Percentiles rank a stretch among this genome's conserved stretches.
These are phyloP conservation scores for Oreocharis arfaki DNA, from an alignment of 2,113 vertebrate species.

Conservation along the genomic window DNA sequence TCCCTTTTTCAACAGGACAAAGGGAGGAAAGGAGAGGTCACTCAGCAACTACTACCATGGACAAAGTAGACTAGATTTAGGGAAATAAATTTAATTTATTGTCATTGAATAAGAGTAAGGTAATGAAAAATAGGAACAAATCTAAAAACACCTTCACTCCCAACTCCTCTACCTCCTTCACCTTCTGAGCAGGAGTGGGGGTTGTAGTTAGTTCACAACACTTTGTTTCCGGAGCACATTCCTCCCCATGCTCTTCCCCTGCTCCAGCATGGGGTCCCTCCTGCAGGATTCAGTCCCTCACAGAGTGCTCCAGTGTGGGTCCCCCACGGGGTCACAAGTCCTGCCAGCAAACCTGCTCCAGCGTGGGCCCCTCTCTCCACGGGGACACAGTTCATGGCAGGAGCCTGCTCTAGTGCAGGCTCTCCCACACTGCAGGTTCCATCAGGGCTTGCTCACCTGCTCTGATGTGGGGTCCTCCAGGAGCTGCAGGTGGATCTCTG, in stretches of 20 bases:
- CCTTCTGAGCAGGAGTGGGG: neutral
- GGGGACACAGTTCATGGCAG: neutral
- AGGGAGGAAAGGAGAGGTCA: neutral
- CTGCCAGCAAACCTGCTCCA: neutral
- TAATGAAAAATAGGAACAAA: neutral
- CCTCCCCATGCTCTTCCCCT: neutral
- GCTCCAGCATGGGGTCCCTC: neutral
- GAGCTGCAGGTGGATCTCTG: neutral
- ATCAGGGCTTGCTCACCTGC: neutral
- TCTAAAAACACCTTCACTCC: neutral
- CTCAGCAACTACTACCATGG: neutral
- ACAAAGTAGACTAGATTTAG: neutral
- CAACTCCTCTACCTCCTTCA: neutral
- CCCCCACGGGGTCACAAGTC: fast-evolving
- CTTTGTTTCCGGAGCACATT: neutral
- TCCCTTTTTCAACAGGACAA: neutral
- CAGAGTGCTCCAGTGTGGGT: fast-evolving
- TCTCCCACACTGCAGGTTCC: neutral
- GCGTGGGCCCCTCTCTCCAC: fast-evolving
- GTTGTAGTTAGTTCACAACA: neutral
- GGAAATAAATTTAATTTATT: neutral
- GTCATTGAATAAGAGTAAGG: neutral
- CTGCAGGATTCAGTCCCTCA: neutral
- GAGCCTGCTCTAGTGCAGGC: neutral
- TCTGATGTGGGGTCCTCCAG: fast-evolving